Evolutionary conservation across 2,797 vertebrate genomes (phyloP), one percentile per base, ranked within the genome.

Genomic region (Sebastes minor): DNA sequence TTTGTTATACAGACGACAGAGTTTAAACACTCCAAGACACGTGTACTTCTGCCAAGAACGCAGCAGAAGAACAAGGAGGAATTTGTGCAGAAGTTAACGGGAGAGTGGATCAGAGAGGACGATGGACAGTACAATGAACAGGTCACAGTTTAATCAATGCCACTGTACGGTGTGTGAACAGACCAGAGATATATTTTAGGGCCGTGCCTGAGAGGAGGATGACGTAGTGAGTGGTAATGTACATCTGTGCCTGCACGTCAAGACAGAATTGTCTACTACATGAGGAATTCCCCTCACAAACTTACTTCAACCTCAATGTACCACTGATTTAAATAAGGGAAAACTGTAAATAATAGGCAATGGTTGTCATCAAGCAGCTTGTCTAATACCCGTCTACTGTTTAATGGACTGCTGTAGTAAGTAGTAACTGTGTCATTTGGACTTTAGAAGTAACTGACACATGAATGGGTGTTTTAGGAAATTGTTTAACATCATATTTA

Each of bases 21-120:
- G 91, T 93, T 79, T 96, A 95, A 95, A 81, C 73, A 25, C 79
- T 77, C 65, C 33, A 3, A 71, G 62, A 55, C 23, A 14, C 20
- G 1, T 3, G 53, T 11, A n/a, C 66, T 64, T 83, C 70, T 52
- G 71, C 66, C 71, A 74, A 72, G 76, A 60, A 82, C 20, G 33
- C 85, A 80, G 72, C 70, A 76, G 76, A 80, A 74, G 74, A 87
- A 83, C 38, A 77, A 75, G 76, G 67, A 71, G 65, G 74, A 87
- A 59, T 52, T 59, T 60, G 60, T 42, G 71, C 71, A 67, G 69
- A 64, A 22, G 78, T 80, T 60, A 72, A 72, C 14, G 12, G 38
- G 68, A 57, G 71, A 80, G 66, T 32, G 22, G 75, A 86, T 52
- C 73, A 76, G 32, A 76, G 65, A 32, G 32, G 68, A 85, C 20